phyloP scores from a whole-genome alignment of 2,113 vertebrate genomes.

The Micromys minutus region DNA sequence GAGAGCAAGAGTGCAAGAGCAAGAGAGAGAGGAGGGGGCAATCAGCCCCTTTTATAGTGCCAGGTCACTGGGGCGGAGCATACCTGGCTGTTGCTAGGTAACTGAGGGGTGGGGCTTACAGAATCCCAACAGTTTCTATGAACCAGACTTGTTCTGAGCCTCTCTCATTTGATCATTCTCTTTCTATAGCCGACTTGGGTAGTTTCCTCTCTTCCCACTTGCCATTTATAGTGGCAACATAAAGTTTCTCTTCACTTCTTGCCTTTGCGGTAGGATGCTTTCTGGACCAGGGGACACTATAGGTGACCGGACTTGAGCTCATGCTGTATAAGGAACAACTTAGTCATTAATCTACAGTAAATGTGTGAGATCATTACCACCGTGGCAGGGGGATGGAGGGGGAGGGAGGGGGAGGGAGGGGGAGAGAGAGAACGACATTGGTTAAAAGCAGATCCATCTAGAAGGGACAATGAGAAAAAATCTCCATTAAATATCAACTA shows the following conservation, averaged over 20 bases:
- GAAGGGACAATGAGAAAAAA: background rate
- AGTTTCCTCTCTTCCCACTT: background rate
- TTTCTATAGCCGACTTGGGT: background rate
- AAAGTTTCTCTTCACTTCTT: background rate
- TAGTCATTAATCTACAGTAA: background rate
- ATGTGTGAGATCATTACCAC: constrained; percentile 8
- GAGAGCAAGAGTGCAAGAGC: too few species aligned
- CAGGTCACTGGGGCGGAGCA: too few species aligned
- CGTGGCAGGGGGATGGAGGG: background rate
- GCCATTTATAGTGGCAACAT: background rate
- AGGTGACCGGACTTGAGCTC: background rate
- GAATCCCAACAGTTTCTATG: too few species aligned
- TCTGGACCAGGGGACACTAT: background rate
- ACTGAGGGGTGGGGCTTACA: too few species aligned
- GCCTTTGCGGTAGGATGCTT: background rate
- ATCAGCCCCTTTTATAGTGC: too few species aligned
- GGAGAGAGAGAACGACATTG: background rate
- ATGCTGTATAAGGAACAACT: background rate
- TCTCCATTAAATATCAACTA: background rate
- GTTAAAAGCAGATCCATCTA: background rate
- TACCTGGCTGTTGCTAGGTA: too few species aligned
- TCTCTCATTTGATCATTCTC: background rate
- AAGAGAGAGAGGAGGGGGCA: too few species aligned
- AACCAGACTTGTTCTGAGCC: background rate
- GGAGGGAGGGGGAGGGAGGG: background rate